phyloP scores from a whole-genome alignment of 2,888 invertebrate species.

The Lasioglossum pauxillum region DNA sequence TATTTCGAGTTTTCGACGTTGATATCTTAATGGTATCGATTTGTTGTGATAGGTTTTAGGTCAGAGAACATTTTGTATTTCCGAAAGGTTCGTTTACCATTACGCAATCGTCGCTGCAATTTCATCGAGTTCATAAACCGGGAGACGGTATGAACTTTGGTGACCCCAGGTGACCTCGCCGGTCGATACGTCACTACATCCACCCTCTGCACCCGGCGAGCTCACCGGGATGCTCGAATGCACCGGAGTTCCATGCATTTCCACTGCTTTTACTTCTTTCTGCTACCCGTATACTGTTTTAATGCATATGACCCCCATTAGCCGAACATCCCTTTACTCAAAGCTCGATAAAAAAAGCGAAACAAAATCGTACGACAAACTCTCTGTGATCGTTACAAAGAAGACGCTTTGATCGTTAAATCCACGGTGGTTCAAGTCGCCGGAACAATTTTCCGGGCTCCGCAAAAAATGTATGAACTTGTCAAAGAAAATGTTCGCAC shows the following conservation, averaged over 20 bases:
- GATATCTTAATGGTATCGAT: not conserved
- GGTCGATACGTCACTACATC: slow-evolving; percentile 82
- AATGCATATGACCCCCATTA: not conserved
- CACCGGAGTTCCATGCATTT: slow-evolving; percentile 59
- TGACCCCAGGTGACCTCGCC: slow-evolving; percentile 82
- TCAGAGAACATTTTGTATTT: not conserved
- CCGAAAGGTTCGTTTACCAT: slow-evolving; percentile 15
- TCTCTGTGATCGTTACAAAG: not conserved
- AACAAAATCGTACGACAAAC: not conserved
- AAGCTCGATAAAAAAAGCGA: not conserved
- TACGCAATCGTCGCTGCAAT: slow-evolving; percentile 31
- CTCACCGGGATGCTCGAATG: slow-evolving; percentile 56
- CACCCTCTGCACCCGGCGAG: slow-evolving; percentile 62
- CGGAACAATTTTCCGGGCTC: not conserved
- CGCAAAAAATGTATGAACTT: not conserved
- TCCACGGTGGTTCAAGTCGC: not conserved
- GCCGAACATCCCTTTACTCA: not conserved
- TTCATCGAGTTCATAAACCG: slow-evolving; percentile 74
- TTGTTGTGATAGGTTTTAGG: not conserved
- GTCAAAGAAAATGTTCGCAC: not conserved
- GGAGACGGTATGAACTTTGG: slow-evolving; percentile 81
- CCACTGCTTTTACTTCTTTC: slow-evolving; percentile 23
- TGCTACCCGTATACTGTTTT: not conserved
- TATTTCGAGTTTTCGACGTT: not conserved
- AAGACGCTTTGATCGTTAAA: not conserved